These are phyloP conservation scores for Dasyprocta punctata DNA, from an alignment of 2,113 vertebrate genomes.

Conservation along the genomic window DNA sequence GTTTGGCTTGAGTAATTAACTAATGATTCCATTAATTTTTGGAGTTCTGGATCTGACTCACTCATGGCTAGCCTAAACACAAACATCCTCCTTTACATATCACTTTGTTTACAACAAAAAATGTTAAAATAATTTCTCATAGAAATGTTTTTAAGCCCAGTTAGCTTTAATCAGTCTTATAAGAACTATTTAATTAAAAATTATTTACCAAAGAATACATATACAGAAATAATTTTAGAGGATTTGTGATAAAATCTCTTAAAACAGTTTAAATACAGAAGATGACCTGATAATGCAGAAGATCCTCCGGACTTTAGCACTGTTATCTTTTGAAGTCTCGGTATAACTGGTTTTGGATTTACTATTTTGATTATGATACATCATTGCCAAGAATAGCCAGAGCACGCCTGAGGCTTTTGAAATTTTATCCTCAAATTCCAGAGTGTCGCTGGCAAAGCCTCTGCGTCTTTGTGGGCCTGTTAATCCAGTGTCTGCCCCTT, in stretches of 20 bases:
- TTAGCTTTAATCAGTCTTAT: not conserved
- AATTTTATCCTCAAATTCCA: slow-evolving; percentile 66
- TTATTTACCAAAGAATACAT: not conserved
- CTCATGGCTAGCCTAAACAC: not conserved
- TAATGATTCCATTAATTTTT: slow-evolving; percentile 5
- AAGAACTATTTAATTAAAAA: slow-evolving; percentile 33
- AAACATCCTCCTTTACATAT: not conserved
- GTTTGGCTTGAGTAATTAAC: not conserved
- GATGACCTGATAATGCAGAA: not conserved
- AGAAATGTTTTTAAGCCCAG: not conserved
- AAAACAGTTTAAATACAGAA: not conserved
- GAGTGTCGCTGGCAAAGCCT: slow-evolving; percentile 40
- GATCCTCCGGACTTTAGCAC: not conserved
- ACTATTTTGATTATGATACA: slow-evolving; percentile 37
- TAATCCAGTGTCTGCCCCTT: slow-evolving; percentile 50
- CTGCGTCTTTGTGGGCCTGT: slow-evolving; percentile 42
- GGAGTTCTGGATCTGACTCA: not conserved
- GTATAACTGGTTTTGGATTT: not conserved
- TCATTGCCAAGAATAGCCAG: slow-evolving; percentile 64
- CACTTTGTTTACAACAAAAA: not conserved
- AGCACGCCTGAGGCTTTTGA: slow-evolving; percentile 57
- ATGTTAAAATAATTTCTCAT: slow-evolving; percentile 16
- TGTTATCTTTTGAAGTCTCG: not conserved
- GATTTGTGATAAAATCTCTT: not conserved
- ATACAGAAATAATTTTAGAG: not conserved